Evolutionary conservation across 2,113 vertebrate species (phyloP).

Genomic region (Mirza zaza): DNA sequence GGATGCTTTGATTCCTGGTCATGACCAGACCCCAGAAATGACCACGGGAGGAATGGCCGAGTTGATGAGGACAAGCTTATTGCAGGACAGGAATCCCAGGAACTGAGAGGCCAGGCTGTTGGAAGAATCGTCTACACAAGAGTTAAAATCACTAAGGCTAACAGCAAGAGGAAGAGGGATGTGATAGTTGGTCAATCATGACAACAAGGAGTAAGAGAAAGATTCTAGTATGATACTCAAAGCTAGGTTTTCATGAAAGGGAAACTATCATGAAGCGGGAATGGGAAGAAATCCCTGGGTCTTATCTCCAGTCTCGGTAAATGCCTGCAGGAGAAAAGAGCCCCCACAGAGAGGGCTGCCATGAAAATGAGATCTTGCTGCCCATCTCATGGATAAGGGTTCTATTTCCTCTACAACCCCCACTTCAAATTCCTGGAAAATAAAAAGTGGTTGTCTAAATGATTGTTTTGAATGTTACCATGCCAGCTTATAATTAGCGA

Average conservation of each 20-base stretch:
- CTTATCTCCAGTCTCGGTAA: neutral
- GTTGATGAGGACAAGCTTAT: neutral
- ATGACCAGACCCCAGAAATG: neutral
- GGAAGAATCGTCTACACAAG: neutral
- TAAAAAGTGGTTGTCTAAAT: neutral
- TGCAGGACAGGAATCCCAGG: neutral
- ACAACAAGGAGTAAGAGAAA: neutral
- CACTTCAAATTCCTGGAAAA: neutral
- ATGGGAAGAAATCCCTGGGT: neutral
- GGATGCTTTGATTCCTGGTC: neutral
- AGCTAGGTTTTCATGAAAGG: neutral
- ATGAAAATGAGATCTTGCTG: neutral
- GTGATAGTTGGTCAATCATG: neutral
- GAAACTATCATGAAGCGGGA: neutral
- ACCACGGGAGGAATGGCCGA: neutral
- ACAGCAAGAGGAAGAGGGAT: neutral
- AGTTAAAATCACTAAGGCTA: neutral
- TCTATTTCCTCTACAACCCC: too few species aligned
- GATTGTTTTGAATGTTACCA: neutral
- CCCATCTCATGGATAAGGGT: too few species aligned
- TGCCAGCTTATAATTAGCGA: too few species aligned
- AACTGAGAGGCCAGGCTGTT: neutral
- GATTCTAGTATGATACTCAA: neutral
- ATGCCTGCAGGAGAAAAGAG: rapidly evolving
- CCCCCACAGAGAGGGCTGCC: too few species aligned